Evolutionary conservation across 2,797 vertebrate species (phyloP).

Genomic region (Australoheros facetus): DNA sequence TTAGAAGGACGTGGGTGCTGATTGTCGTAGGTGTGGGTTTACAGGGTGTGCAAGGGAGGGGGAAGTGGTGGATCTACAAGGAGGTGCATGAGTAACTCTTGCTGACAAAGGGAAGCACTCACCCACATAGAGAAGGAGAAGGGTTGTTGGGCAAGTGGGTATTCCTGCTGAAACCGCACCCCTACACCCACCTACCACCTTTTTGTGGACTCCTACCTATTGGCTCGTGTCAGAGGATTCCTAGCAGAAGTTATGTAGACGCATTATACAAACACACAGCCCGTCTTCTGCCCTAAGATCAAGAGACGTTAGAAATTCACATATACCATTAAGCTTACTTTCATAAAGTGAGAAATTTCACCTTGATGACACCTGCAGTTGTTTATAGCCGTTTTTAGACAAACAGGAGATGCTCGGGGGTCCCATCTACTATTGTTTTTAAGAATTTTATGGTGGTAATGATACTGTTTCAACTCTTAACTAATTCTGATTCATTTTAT

Average conservation of each 20-base stretch:
- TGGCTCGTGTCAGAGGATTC: slow-evolving; percentile 75
- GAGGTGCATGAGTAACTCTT: slow-evolving; percentile 81
- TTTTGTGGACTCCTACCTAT: slow-evolving; percentile 75
- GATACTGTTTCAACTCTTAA: not conserved
- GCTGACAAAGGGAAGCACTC: slow-evolving; percentile 84
- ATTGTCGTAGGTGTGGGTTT: slow-evolving; percentile 83
- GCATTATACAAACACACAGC: slow-evolving; percentile 52
- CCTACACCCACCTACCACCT: slow-evolving; percentile 71
- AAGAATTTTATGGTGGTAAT: slow-evolving; percentile 5
- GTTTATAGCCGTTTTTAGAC: slow-evolving; percentile 3
- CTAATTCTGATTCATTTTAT: slow-evolving; percentile 18
- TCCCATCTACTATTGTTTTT: not conserved
- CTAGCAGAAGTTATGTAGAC: slow-evolving; percentile 68
- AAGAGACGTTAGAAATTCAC: slow-evolving; percentile 22
- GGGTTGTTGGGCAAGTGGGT: slow-evolving; percentile 81
- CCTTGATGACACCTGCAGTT: not conserved
- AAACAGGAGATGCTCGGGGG: not conserved
- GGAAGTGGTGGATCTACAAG: slow-evolving; percentile 65
- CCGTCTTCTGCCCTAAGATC: slow-evolving; percentile 38
- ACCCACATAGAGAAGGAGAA: slow-evolving; percentile 78
- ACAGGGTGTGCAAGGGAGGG: slow-evolving; percentile 68
- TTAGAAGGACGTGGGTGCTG: slow-evolving; percentile 82
- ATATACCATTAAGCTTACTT: not conserved
- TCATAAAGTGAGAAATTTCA: slow-evolving; percentile 29
- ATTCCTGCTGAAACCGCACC: slow-evolving; percentile 80